Evolutionary conservation across 1,140 invertebrate genomes (phyloP).

Genomic region (Hormaphis cornu): DNA sequence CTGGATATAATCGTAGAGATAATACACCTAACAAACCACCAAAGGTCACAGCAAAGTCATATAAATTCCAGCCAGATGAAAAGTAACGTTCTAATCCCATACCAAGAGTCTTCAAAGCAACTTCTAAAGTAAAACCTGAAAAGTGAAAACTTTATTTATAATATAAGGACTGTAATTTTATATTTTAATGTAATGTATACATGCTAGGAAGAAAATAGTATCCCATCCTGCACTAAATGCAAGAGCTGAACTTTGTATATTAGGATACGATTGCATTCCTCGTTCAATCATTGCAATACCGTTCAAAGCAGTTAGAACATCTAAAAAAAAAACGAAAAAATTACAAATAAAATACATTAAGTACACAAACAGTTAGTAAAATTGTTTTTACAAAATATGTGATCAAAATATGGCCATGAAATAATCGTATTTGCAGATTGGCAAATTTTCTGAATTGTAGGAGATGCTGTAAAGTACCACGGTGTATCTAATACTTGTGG

Average conservation of each 20-base stretch:
- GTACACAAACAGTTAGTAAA: neutral
- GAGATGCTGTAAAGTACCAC: constrained; percentile 58
- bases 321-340: constrained; percentile 44
- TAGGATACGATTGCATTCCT: constrained; percentile 43
- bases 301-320: constrained; percentile 56
- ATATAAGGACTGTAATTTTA: neutral
- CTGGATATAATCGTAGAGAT: constrained; percentile 54
- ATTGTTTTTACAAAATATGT: constrained; percentile 56
- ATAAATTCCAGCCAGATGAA: constrained; percentile 77
- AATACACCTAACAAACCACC: constrained; percentile 58
- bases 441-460: constrained; percentile 53
- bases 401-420: constrained; percentile 61
- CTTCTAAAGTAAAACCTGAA: constrained; percentile 67
- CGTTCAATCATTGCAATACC: constrained; percentile 58
- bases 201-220: constrained; percentile 56
- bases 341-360: neutral
- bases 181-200: constrained; percentile 47
- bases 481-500: constrained; percentile 55
- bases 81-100: constrained; percentile 63
- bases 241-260: constrained; percentile 49
- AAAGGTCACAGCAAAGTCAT: constrained; percentile 66
- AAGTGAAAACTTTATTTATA: constrained; percentile 35
- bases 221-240: constrained; percentile 64
- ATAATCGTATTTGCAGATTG: constrained; percentile 54
- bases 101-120: constrained; percentile 62